phyloP scores from a whole-genome alignment of 2,888 invertebrate genomes.

The Synanthedon myopaeformis region DNA sequence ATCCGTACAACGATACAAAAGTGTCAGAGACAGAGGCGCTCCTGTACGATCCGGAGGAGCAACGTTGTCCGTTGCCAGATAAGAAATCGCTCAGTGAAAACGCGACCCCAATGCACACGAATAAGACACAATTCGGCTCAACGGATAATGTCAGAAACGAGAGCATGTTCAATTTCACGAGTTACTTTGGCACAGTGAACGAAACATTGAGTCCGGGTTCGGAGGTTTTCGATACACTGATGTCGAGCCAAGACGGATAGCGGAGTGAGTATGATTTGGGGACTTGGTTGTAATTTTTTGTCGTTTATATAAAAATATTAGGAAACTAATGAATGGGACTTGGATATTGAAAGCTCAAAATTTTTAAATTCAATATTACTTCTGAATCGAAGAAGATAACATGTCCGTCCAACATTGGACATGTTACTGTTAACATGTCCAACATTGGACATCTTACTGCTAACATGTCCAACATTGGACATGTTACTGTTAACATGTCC shows the following conservation, averaged over 20 bases:
- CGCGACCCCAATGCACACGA: constrained; percentile 51
- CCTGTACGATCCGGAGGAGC: constrained; percentile 36
- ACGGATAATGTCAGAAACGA: constrained; percentile 51
- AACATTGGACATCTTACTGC: too few species aligned
- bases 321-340: constrained; percentile 5
- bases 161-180: constrained; percentile 72
- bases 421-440: too few species aligned
- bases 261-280: constrained; percentile 34
- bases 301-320: constrained; percentile 1
- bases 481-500: too few species aligned
- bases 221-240: constrained; percentile 69
- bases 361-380: too few species aligned
- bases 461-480: too few species aligned
- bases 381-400: too few species aligned
- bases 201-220: constrained; percentile 70
- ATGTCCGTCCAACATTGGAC: too few species aligned
- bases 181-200: constrained; percentile 72
- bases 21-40: constrained; percentile 32
- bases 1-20: constrained; percentile 63
- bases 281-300: constrained; percentile 40
- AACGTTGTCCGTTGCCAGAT: constrained; percentile 22
- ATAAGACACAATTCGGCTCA: constrained; percentile 55
- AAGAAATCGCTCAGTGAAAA: constrained; percentile 53
- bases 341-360: not conserved
- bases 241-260: constrained; percentile 57